Conservation (phyloP, 2,888 invertebrate genomes). For the Diabrotica balteata region DNA sequence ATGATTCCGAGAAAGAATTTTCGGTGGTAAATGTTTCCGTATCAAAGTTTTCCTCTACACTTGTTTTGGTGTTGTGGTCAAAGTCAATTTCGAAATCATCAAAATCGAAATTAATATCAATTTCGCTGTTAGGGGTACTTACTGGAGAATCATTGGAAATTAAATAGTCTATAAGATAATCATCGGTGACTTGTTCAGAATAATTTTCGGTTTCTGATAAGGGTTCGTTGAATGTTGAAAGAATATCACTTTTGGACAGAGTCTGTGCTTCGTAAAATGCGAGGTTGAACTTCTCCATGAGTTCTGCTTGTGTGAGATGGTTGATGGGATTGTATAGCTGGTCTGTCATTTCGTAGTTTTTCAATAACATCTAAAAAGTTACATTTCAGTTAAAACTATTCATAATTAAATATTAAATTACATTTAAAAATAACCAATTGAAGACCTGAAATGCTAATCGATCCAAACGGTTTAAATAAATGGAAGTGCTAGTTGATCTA, state of each 20-base stretch:
- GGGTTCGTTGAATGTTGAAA: slow-evolving; percentile 49
- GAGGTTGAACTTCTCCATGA: slow-evolving; percentile 59
- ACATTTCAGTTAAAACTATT: neutral
- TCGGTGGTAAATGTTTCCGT: slow-evolving; percentile 45
- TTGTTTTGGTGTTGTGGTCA: slow-evolving; percentile 45
- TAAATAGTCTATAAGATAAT: slow-evolving; percentile 48
- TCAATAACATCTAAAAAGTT: slow-evolving; percentile 43
- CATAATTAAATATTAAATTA: neutral
- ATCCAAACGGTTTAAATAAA: no score
- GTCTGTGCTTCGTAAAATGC: slow-evolving; percentile 59
- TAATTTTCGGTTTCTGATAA: slow-evolving; percentile 25
- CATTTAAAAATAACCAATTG: no score
- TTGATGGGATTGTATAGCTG: slow-evolving; percentile 47
- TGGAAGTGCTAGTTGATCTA: no score
- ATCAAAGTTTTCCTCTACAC: slow-evolving; percentile 39
- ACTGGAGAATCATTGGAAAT: slow-evolving; percentile 41
- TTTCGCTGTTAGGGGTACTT: slow-evolving; percentile 37
- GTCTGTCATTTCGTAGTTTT: slow-evolving; percentile 41
- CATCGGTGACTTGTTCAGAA: slow-evolving; percentile 38
- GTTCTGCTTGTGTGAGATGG: slow-evolving; percentile 53
- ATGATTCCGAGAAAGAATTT: slow-evolving; percentile 31
- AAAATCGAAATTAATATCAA: slow-evolving; percentile 51
- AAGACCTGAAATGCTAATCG: no score
- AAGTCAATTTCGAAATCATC: slow-evolving; percentile 54
- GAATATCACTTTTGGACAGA: slow-evolving; percentile 46